A percentile compares a stretch with the other conserved stretches of the same genome.
Conservation (phyloP, 2,113 vertebrate species). For the Ciconia boyciana region DNA sequence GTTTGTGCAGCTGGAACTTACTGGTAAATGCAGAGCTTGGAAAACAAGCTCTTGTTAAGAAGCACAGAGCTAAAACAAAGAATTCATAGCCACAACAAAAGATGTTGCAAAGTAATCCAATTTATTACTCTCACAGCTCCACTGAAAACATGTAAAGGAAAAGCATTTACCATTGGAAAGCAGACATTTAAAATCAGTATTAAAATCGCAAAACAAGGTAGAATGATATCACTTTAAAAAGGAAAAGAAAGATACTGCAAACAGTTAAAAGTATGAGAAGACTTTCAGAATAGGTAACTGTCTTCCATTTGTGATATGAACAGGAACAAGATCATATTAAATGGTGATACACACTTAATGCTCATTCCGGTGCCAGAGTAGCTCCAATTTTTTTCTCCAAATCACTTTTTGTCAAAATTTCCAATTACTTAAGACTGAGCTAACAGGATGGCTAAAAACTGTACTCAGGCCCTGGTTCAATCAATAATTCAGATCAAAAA, state of each 20-base stretch:
- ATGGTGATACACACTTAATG: background rate
- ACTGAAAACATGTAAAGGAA: background rate
- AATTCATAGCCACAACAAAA: constrained; percentile 12
- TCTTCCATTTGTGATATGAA: background rate
- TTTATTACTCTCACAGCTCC: background rate
- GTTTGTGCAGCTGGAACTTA: constrained; percentile 37
- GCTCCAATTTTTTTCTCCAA: background rate
- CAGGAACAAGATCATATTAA: background rate
- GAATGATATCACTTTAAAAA: background rate
- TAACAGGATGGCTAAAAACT: background rate
- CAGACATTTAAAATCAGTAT: background rate
- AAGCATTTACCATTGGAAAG: background rate
- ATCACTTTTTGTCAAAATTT: background rate
- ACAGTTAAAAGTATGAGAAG: background rate
- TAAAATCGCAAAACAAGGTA: background rate
- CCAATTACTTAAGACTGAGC: background rate
- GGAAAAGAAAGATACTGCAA: background rate
- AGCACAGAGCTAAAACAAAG: background rate
- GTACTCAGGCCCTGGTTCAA: background rate
- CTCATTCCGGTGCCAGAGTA: background rate
- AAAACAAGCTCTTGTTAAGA: constrained; percentile 9
- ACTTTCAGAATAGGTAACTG: background rate
- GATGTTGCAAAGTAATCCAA: constrained; percentile 4
- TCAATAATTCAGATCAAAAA: background rate
- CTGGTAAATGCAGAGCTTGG: constrained; percentile 20